Conservation (phyloP, 2,888 invertebrate species). For the Koerneria pararmatus region DNA sequence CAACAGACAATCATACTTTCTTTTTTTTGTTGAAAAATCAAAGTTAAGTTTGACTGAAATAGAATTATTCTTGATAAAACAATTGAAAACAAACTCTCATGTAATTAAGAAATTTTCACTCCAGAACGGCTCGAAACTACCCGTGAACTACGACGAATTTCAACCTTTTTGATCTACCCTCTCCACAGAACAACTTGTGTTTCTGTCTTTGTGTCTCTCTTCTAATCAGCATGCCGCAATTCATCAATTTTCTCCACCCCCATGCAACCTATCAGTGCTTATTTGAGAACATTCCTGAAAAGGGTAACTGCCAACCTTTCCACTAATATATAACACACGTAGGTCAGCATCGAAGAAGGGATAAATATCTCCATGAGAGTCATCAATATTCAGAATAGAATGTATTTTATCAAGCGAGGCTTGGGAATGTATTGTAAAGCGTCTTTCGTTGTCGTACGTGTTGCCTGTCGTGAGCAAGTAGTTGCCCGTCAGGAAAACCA, state of each 20-base stretch:
- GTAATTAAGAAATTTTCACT: too few species aligned
- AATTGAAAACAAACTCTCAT: too few species aligned
- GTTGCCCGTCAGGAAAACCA: constrained; percentile 56
- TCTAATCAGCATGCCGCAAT: neutral
- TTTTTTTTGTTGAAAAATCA: too few species aligned
- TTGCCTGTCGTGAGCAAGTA: constrained; percentile 63
- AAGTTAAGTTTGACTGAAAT: too few species aligned
- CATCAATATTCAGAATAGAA: constrained; percentile 60
- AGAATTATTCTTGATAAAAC: too few species aligned
- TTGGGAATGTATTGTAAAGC: constrained; percentile 62
- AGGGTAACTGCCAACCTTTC: constrained; percentile 71
- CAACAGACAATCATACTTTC: too few species aligned
- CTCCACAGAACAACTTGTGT: neutral
- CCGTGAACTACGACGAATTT: neutral
- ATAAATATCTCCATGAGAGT: constrained; percentile 90
- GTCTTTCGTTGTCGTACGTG: constrained; percentile 60
- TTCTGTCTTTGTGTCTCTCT: neutral
- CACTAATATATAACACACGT: constrained; percentile 87
- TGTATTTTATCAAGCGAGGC: neutral
- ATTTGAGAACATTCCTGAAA: too few species aligned
- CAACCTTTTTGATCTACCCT: neutral
- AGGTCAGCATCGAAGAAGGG: constrained; percentile 94
- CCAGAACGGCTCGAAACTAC: neutral
- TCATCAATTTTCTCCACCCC: neutral
- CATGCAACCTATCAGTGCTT: too few species aligned